Base-by-base conservation (phyloP, 1,140 invertebrate genomes). In the Cyrtorhinus lividipennis region DNA sequence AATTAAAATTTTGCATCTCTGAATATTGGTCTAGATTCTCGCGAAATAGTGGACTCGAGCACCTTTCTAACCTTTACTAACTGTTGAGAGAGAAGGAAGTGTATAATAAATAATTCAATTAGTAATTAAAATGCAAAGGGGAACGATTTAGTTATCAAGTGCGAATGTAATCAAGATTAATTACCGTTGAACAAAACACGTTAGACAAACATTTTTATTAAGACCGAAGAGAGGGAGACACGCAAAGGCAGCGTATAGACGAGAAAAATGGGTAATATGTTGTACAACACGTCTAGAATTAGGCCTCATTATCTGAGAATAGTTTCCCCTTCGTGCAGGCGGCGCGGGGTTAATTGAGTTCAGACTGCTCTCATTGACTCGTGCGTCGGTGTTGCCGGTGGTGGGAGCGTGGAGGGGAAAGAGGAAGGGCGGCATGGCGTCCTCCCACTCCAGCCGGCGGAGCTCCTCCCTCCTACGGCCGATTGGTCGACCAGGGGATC, bases 391-490 rank as follows among this genome's bases (percentile, higher is more conserved):
- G 8, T 8, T 8, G 38, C 8, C n/a, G 8, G 48, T 53, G 10
- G 48, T 13, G 48, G 48, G 48, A 20, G 20, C 8, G 18, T 5
- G 10, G 10, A 20, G 18, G 20, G 12, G 48, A 20, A 15, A 12
- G 48, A 13, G 48, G 48, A 22, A 53, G 48, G 48, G 48, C 48
- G 48, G 48, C 48, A 53, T 53, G 48, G 48, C 48, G 48, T 53
- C 48, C 48, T 20, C 48, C 48, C 48, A 22, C 48, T 53, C 48
- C 48, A 10, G 3, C 8, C 3, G 5, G 5, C 20, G 10, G 20
- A 12, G 48, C 48, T 8, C 48, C 48, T 12, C 48, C 48, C 20
- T 5, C 48, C 20, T 5, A 8, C 20, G 5, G 8, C 48, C 20
- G 48, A 53, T 53, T 53, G 48, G 48, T 53, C 20, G 48, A n/a